Evolutionary conservation across 2,888 invertebrate genomes (phyloP).

Genomic region (Drosophila birchii): DNA sequence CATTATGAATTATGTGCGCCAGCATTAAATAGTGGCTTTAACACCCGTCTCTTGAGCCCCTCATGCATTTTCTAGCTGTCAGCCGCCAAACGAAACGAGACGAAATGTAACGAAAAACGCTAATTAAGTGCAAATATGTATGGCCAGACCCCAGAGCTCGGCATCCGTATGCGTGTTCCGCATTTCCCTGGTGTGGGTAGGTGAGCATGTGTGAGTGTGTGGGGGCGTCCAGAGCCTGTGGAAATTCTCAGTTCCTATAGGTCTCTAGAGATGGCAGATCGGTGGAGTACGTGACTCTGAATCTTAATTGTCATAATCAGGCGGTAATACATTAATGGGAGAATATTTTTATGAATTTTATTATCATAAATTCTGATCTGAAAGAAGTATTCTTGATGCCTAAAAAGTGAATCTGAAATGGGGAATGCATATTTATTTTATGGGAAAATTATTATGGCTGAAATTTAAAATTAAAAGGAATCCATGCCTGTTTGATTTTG

Average conservation of each 20-base stretch:
- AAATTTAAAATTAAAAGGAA: neutral
- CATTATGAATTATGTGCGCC: conserved; percentile 72
- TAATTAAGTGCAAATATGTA: conserved; percentile 79
- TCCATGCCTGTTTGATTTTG: accelerated
- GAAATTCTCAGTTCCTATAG: conserved; percentile 4
- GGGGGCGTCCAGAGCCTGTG: conserved; percentile 41
- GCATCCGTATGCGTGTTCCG: conserved; percentile 56
- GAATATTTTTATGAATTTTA: neutral
- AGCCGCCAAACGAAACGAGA: conserved; percentile 35
- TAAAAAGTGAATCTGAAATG: conserved; percentile 9
- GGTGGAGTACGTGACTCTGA: conserved; percentile 31
- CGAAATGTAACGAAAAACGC: conserved; percentile 55
- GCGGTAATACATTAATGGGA: neutral
- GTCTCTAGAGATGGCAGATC: conserved; percentile 33
- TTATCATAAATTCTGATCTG: neutral
- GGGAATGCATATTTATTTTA: neutral
- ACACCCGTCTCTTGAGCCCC: conserved; percentile 22
- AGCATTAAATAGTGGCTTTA: conserved; percentile 64
- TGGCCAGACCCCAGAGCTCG: conserved; percentile 49
- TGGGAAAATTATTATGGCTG: neutral
- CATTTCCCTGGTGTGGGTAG: conserved; percentile 28
- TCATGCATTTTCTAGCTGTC: conserved; percentile 25
- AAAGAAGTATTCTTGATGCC: neutral
- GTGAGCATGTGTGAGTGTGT: conserved; percentile 43
- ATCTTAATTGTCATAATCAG: conserved; percentile 11